phyloP scores from a whole-genome alignment of 2,113 vertebrate species.

The Colaptes auratus region DNA sequence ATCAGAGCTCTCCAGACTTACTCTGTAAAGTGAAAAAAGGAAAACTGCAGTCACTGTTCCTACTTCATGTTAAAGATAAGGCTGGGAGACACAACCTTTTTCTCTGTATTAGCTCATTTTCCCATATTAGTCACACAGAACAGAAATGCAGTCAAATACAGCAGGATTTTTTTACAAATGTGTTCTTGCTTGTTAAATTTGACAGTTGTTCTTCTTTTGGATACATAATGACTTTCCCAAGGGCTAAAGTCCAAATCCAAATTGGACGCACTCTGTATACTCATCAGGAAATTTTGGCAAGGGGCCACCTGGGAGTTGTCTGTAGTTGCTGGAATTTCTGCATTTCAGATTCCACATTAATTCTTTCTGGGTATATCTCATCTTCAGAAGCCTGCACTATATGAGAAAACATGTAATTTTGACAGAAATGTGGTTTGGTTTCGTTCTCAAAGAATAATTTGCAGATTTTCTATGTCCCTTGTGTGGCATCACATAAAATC shows the following conservation, averaged over 20 bases:
- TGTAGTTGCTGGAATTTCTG: conserved; percentile 17
- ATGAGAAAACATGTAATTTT: conserved; percentile 1
- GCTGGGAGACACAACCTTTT: not conserved
- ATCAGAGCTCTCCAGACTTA: not conserved
- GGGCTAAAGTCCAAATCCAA: conserved; percentile 52
- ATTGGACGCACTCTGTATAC: conserved; percentile 50
- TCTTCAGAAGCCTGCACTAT: not conserved
- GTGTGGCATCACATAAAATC: not conserved
- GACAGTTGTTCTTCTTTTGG: conserved; percentile 59
- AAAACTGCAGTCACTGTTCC: not conserved
- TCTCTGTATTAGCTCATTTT: not conserved
- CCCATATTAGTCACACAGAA: conserved; percentile 8
- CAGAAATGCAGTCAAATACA: conserved; percentile 41
- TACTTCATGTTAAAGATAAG: not conserved
- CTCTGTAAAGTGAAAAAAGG: not conserved
- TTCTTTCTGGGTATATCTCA: not conserved
- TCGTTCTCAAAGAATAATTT: not conserved
- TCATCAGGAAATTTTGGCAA: conserved; percentile 61
- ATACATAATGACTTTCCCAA: conserved; percentile 45
- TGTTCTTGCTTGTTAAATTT: conserved; percentile 22
- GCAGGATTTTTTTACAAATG: conserved; percentile 19
- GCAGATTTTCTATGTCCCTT: not conserved
- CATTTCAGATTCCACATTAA: conserved; percentile 49
- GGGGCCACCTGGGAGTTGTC: conserved; percentile 46
- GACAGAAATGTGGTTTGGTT: conserved; percentile 16